A percentile compares a stretch with the other conserved stretches of the same genome.
These are phyloP conservation scores for Chlorodrepanis virens DNA, from an alignment of 2,113 vertebrate species.

Conservation along the genomic window DNA sequence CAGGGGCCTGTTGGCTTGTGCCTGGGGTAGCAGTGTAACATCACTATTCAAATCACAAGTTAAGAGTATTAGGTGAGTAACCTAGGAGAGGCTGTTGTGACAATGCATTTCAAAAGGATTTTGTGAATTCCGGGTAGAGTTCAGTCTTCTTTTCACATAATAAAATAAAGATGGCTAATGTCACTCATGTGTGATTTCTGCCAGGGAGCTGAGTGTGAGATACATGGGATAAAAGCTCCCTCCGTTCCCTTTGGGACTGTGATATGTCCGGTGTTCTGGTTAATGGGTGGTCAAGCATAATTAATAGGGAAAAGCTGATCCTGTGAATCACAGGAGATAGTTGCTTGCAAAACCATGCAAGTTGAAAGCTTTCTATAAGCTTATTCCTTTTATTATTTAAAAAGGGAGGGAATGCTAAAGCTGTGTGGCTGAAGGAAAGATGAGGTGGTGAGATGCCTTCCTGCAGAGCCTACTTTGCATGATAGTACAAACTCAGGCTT, in stretches of 20 bases:
- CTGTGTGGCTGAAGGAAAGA: background rate
- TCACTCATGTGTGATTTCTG: accelerated
- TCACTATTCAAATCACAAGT: background rate
- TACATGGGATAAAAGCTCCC: background rate
- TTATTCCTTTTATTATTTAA: background rate
- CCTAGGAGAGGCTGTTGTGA: background rate
- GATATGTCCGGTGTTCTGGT: background rate
- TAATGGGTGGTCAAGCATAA: background rate
- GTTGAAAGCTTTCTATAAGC: background rate
- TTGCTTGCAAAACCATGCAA: background rate
- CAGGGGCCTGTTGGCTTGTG: background rate
- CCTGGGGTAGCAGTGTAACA: background rate
- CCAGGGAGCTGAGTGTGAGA: background rate
- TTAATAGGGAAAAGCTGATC: background rate
- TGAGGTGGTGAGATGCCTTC: background rate
- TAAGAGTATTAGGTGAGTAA: background rate
- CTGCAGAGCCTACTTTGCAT: background rate
- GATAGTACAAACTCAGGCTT: background rate
- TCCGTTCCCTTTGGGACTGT: background rate
- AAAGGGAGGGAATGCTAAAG: background rate
- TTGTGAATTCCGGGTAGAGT: background rate
- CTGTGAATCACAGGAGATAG: background rate
- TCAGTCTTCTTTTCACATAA: background rate
- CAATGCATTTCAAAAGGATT: background rate
- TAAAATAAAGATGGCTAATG: background rate